A percentile compares a stretch with the other conserved stretches of the same genome.
Evolutionary conservation across 1,140 invertebrate genomes (phyloP).

Genomic region (Microplitis demolitor): DNA sequence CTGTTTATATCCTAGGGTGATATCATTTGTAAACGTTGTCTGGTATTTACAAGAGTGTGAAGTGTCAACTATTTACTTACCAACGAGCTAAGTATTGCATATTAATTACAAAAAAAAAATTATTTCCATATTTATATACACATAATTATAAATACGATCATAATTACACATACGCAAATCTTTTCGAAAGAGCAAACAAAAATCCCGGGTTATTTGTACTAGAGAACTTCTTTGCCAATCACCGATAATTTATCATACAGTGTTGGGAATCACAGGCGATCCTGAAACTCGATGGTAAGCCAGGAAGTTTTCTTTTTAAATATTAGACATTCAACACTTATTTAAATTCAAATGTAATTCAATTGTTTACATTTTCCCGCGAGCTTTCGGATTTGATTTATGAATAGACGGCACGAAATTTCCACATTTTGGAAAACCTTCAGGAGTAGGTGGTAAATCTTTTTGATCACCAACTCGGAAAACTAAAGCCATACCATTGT

Average conservation of each 20-base stretch:
- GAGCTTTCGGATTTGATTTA: neutral
- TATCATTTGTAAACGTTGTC: neutral
- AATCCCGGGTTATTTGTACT: neutral
- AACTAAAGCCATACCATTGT: slow-evolving; percentile 61
- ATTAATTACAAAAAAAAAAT: no score
- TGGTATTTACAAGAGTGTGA: no score
- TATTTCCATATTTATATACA: no score
- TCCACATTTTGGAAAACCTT: slow-evolving; percentile 59
- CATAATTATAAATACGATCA: no score
- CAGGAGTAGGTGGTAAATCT: slow-evolving; percentile 55
- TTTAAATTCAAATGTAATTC: neutral
- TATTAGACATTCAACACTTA: neutral
- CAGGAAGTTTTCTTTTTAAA: neutral
- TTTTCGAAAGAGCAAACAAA: no score
- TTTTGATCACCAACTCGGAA: slow-evolving; percentile 56
- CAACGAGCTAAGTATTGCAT: no score
- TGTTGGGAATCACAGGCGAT: no score
- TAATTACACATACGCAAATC: no score
- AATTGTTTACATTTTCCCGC: neutral
- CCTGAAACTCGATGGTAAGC: no score
- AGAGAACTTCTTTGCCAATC: neutral
- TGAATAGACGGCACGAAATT: slow-evolving; percentile 29
- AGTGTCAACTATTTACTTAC: no score
- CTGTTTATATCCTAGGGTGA: neutral
- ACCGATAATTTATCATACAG: neutral